Evolutionary conservation across 2,797 vertebrate genomes (phyloP), one percentile per base, ranked within the genome.

Genomic region (Caiman crocodilus): DNA sequence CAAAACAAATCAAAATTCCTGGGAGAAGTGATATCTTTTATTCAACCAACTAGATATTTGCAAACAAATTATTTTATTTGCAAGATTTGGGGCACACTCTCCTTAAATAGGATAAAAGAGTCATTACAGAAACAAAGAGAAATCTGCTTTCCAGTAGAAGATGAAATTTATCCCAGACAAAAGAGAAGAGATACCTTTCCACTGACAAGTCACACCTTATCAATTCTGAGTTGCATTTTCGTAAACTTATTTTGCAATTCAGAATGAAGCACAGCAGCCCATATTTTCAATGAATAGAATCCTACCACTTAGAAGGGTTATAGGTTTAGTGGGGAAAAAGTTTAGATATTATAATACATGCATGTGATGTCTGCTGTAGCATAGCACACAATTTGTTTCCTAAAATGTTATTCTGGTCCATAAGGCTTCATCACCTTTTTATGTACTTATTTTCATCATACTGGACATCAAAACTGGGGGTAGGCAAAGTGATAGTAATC

Each of bases 381-480:
- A 14, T 56, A 85, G 74, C 78, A 64, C 4, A 57, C 79, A 94
- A 50, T 80, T 87, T 84, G 18, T 84, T 84, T 90, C 92, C 87
- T 32, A 76, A 89, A 88, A 88, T 87, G 56, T 90, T 80, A 30
- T 20, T 71, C 78, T 79, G 76, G 88, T 77, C 89, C 93, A 87
- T 56, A 95, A 15, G 14, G 25, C 86, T 75, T 73, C 30, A 65
- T 94, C 95, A 93, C 76, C 84, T 91, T 95, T 94, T 92, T 69
- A 95, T 86, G 63, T 94, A 94, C 94, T 95, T 96, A 96, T 93
- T 96, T 95, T 87, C 96, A 90, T 86, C 95, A 93, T 88, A 96
- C 60, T 95, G 92, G 81, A 81, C 84, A 95, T 90, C 89, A 97
- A 97, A 97, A 96, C 58, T 35, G 92, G 28, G 91, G 6, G 35